Evolutionary conservation across 2,113 vertebrate genomes (phyloP).

Genomic region (Puntigrus tetrazona): DNA sequence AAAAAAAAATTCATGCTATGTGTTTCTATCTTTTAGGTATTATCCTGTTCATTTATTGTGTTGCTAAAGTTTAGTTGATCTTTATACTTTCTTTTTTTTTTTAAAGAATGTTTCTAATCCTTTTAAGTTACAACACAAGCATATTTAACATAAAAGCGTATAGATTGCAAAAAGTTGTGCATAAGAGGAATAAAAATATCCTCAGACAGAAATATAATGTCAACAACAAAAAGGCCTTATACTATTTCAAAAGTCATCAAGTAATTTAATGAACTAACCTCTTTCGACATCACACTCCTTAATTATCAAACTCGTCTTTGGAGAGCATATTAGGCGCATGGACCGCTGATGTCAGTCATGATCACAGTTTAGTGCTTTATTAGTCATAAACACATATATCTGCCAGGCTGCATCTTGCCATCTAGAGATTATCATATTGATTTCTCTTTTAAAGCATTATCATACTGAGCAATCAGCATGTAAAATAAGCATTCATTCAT

Average conservation of each 20-base stretch:
- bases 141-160: background rate
- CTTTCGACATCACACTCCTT: slow-evolving; percentile 58
- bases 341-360: slow-evolving; percentile 53
- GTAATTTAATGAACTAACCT: slow-evolving; percentile 54
- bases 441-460: background rate
- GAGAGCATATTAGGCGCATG: slow-evolving; percentile 65
- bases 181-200: slow-evolving; percentile 38
- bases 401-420: slow-evolving; percentile 48
- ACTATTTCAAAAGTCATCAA: background rate
- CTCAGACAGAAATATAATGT: slow-evolving; percentile 66
- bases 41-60: too few species aligned
- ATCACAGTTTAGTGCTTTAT: background rate
- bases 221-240: background rate
- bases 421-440: background rate
- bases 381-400: slow-evolving; percentile 53
- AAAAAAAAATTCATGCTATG: too few species aligned
- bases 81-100: too few species aligned
- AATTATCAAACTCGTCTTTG: slow-evolving; percentile 57
- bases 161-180: background rate
- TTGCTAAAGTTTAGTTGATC: too few species aligned
- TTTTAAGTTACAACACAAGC: background rate
- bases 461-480: background rate
- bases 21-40: too few species aligned
- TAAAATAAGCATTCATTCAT: background rate
- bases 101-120: background rate